Evolutionary conservation across 2,797 vertebrate genomes (phyloP), one percentile per base, ranked within the genome.

Genomic region (Acridotheres tristis): DNA sequence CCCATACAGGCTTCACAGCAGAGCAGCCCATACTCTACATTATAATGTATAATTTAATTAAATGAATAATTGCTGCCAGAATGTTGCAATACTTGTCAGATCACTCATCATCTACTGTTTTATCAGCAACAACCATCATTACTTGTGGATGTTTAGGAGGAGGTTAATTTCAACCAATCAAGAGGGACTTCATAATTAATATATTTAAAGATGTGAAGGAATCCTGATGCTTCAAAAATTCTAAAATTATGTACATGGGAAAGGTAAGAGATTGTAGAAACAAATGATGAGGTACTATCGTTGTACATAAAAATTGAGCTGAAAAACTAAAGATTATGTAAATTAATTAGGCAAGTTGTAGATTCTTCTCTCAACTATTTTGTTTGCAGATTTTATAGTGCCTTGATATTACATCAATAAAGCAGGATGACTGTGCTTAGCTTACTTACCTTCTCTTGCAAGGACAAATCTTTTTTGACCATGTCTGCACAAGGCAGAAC

Each of bases 351-450:
- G 34, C 88, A 89, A 80, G 51, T 73, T 80, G 21, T 65, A 55
- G 47, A 85, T 85, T 93, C 54, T 21, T 84, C 54, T 93, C 54
- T 53, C 72, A 87, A 61, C 54, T 85, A 72, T 74, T 95, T 89
- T 86, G 62, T 92, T 88, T 90, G 81, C 66, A 95, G 74, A 88
- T 86, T 94, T 94, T 86, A 84, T 65, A 83, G 54, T 65, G 80
- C 65, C 80, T 91, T 88, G 55, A 92, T 90, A 58, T 79, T 82
- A 76, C 59, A 89, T 45, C 61, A 94, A 82, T 91, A 85, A 94
- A 91, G 75, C 42, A 91, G 47, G 38, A 89, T 72, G 84, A 89
- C 43, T 89, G 42, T 79, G 40, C 83, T 91, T 90, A 91, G 85
- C 89, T 69, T 81, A 69, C 32, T 86, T 75, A 88, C 51, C 68